phyloP scores from a whole-genome alignment of 2,888 invertebrate species.

The Xylocampa areola region DNA sequence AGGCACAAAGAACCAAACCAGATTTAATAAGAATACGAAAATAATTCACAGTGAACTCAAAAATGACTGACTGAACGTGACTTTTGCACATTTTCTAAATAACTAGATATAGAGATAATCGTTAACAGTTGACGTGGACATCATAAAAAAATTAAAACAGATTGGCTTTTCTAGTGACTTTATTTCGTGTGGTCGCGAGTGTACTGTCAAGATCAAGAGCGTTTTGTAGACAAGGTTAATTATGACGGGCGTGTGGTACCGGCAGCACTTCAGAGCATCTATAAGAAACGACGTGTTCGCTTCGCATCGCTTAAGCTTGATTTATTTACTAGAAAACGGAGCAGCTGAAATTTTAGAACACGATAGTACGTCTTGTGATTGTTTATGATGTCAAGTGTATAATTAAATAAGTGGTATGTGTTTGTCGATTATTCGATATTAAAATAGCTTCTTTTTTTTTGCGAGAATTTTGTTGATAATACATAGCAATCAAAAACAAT shows the following conservation, averaged over 20 bases:
- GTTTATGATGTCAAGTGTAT: constrained; percentile 34
- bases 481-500: too few relatives aligned
- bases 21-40: background rate
- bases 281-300: constrained; percentile 61
- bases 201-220: constrained; percentile 79
- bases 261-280: constrained; percentile 51
- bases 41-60: background rate
- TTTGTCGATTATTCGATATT: too few relatives aligned
- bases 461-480: too few relatives aligned
- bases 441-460: too few relatives aligned
- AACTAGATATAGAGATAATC: background rate
- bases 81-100: background rate
- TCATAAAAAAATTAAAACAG: constrained; percentile 6
- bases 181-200: constrained; percentile 47
- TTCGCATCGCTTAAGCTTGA: constrained; percentile 62
- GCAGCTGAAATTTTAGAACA: constrained; percentile 34
- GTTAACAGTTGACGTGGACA: constrained; percentile 6
- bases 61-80: background rate
- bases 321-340: constrained; percentile 59
- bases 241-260: constrained; percentile 68
- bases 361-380: constrained; percentile 25
- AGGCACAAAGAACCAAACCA: too few relatives aligned
- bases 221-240: constrained; percentile 75
- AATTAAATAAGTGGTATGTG: constrained; percentile 7
- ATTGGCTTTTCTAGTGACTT: constrained; percentile 56